phyloP scores from a whole-genome alignment of 1,140 invertebrate species.

The Scaptomyza hsui region DNA sequence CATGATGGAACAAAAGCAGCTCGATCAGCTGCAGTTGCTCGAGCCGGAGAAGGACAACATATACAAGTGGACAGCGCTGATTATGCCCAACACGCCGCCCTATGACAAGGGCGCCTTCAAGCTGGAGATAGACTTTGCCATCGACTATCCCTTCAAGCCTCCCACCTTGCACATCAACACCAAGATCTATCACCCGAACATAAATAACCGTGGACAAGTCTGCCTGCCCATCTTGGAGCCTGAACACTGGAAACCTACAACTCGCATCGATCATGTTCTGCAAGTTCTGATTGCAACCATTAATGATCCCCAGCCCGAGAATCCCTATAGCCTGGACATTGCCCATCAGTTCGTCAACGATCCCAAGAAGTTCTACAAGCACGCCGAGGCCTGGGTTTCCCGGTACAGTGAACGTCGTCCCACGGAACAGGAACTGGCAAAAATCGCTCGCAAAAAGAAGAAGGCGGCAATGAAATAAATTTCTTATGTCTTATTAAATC shows the following conservation, averaged over 20 bases:
- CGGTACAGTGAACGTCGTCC: conserved; percentile 98
- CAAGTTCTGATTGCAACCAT: conserved; percentile 97
- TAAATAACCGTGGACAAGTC: conserved; percentile 99
- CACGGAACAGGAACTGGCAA: conserved; percentile 85
- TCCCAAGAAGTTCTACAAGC: conserved; percentile 98
- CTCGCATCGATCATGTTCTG: conserved; percentile 99
- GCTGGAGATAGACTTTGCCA: conserved; percentile 98
- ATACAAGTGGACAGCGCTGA: conserved; percentile 95
- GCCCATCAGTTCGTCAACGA: conserved; percentile 98
- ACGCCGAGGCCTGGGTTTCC: conserved; percentile 98
- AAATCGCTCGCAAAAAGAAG: conserved; percentile 44
- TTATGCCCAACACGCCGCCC: conserved; percentile 96
- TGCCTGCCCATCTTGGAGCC: conserved; percentile 98
- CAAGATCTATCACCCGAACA: conserved; percentile 99
- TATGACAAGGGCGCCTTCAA: conserved; percentile 99
- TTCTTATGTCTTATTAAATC: not conserved
- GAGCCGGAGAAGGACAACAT: conserved; percentile 96
- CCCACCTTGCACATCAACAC: conserved; percentile 99
- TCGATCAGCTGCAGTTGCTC: conserved; percentile 93
- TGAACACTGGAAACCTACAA: conserved; percentile 99
- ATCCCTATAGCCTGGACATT: conserved; percentile 96
- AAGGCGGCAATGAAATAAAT: conserved; percentile 10
- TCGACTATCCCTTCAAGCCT: conserved; percentile 99
- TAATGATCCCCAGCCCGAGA: conserved; percentile 99
- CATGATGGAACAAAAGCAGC: conserved; percentile 91